Percentiles rank a stretch among this genome's conserved stretches.
Conservation (phyloP, 1,140 invertebrate genomes). For the Drosophila paulistorum region DNA sequence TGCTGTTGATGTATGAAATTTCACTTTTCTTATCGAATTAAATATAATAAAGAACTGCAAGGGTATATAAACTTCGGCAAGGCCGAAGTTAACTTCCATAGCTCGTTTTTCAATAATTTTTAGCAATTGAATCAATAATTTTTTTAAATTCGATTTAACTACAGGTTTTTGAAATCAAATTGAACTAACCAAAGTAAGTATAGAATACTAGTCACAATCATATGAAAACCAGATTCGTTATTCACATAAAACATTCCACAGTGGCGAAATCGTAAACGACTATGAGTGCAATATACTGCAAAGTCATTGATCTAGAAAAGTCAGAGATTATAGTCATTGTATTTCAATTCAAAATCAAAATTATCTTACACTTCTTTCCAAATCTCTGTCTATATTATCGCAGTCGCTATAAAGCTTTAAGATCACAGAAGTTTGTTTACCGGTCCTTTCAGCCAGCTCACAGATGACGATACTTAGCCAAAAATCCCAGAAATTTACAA, state of each 20-base stretch:
- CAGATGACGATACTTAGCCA: conserved; percentile 44
- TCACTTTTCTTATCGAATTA: too few relatives aligned
- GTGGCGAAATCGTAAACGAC: conserved; percentile 27
- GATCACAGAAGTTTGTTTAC: conserved; percentile 35
- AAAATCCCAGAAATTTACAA: conserved; percentile 50
- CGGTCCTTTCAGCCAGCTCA: conserved; percentile 33
- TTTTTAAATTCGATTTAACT: too few relatives aligned
- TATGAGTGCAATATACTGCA: conserved; percentile 43
- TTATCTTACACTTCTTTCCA: conserved; percentile 41
- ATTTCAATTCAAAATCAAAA: not conserved
- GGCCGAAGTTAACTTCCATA: too few relatives aligned
- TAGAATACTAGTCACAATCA: conserved; percentile 39
- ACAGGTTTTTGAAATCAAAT: conserved; percentile 44
- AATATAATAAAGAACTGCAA: too few relatives aligned
- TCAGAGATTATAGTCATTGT: too few relatives aligned
- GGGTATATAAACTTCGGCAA: too few relatives aligned
- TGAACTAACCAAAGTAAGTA: conserved; percentile 63
- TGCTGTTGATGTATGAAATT: too few relatives aligned
- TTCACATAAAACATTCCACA: conserved; percentile 54
- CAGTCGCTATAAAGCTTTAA: conserved; percentile 49
- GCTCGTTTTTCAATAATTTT: too few relatives aligned
- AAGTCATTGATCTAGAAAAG: conserved; percentile 43
- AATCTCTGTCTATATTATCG: not conserved
- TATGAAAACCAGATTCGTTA: conserved; percentile 54
- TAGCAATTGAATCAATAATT: too few relatives aligned